Evolutionary conservation across 2,888 invertebrate species (phyloP).

Genomic region (Meandrusa payeni): DNA sequence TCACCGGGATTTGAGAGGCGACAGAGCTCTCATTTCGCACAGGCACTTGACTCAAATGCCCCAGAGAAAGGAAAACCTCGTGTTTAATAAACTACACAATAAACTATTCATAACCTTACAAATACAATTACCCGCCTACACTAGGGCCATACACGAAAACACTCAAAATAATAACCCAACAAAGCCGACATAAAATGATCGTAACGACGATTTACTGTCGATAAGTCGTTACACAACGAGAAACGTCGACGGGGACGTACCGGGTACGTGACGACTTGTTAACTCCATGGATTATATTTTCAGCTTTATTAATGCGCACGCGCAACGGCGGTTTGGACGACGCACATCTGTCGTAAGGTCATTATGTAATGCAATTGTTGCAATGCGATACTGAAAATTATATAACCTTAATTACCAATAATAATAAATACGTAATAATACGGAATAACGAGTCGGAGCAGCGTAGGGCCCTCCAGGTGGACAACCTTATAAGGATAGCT

Average conservation of each 20-base stretch:
- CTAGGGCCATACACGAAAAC: conserved; percentile 9
- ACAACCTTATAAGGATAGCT: no score
- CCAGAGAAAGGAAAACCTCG: no score
- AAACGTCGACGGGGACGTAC: conserved; percentile 30
- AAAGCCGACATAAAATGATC: conserved; percentile 15
- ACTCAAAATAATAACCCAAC: conserved; percentile 20
- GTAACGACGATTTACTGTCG: conserved; percentile 19
- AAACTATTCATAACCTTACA: no score
- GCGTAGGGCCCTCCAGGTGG: no score
- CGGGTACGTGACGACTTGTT: conserved; percentile 45
- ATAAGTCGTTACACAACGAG: conserved; percentile 10
- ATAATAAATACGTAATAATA: no score
- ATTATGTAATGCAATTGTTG: conserved; percentile 10
- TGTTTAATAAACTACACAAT: no score
- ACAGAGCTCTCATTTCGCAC: no score
- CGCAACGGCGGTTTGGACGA: conserved; percentile 2
- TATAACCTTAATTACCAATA: no score
- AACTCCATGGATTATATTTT: conserved; percentile 47
- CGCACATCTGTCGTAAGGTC: conserved; percentile 16
- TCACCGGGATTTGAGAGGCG: no score
- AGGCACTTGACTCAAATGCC: no score
- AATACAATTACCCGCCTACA: conserved; percentile 10
- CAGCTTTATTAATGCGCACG: conserved; percentile 25
- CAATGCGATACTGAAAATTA: no score
- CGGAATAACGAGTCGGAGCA: no score